Evolutionary conservation across 2,113 vertebrate species (phyloP), one percentile per base, ranked within the genome.

Genomic region (Chroicocephalus ridibundus): DNA sequence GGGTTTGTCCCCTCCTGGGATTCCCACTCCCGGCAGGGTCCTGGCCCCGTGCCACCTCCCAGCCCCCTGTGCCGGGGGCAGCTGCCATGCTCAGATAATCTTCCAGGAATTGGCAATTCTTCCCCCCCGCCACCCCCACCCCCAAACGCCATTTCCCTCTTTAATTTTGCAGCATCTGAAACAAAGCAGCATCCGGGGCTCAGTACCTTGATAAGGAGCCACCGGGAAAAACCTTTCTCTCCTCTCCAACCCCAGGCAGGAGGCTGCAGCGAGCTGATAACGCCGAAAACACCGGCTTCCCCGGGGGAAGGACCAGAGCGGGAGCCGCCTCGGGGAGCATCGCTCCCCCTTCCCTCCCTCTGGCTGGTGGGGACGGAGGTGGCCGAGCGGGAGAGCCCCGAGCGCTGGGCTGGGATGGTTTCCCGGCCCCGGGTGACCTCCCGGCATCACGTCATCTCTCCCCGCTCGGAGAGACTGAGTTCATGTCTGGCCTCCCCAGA

Each of bases 191-290:
- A 1, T 51, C 92, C 15, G 4, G 58, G 83, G 64, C 86, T 95
- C 93, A 22, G 80, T 31, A 19, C 83, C 57, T 51, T 2, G 49
- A 94, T 91, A 95, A 94, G 86, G 75, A 32, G 11, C 83, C 57
- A 0, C 64, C 12, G 94, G 81, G 91, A 86, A 93, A 96, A 96
- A 60, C 75, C 84, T 84, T 92, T 91, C 87, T 64, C 75, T 94
- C 64, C 77, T 91, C 83, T 82, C 80, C 82, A 34, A 46, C 1
- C 5, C 89, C 26, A 4, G 61, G 85, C 61, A 27, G 3, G 18
- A 85, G 65, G 81, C 91, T 97, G 96, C 3, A 1, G 76, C 6
- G 88, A 95, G 93, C 92, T 93, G 97, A 96, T 96, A 96, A 97
- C 85, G 91, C 51, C 3, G 1, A 60, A 51, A 87, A 32, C 51